Evolutionary conservation across 1,140 invertebrate species (phyloP), one percentile per base, ranked within the genome.

Genomic region (Megalopta genalis): DNA sequence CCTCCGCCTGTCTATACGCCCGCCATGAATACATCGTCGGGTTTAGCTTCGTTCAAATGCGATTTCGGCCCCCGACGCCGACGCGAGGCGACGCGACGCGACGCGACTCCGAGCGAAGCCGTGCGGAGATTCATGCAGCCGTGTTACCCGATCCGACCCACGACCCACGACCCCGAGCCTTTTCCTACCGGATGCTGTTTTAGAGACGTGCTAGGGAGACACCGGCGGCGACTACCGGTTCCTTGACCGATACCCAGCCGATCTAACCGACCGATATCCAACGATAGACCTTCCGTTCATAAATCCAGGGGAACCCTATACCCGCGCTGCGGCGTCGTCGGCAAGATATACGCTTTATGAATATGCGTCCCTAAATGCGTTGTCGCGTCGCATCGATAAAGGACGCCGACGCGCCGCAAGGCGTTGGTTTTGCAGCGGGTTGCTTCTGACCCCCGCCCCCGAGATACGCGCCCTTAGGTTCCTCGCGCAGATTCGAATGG

Each of bases 11-110:
- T 59, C 68, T 79, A 69, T 80, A 75, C 74, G 67, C 32, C 32
- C 32, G 74, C 75, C 79, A 88, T 87, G 86, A 89, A 89, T 88
- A 87, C 69, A 87, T 89, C 73, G 82, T 63, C 16, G 77, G 68
- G 79, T 83, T 89, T 82, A 83, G 64, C 60, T 75, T 77, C 63
- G 69, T 79, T 76, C 32, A 37, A 76, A 72, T 18, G 62, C 65
- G 72, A 82, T 83, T 86, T 79, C 59, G 66, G n/a, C n/a, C 54
- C 25, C 64, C 42, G 42, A 46, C 42, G 10, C 42, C 42, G 42
- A 46, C 42, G 7, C 39, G 39, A 42, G 39, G 39, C 39, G 39
- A 42, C 8, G 4, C 7, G 12, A 8, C 8, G 42, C 10, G 42
- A 46, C 10, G 42, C 42, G 14, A 46, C 42, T 46, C 10, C 42